phyloP scores from a whole-genome alignment of 2,113 vertebrate species.

The Scomber scombrus region DNA sequence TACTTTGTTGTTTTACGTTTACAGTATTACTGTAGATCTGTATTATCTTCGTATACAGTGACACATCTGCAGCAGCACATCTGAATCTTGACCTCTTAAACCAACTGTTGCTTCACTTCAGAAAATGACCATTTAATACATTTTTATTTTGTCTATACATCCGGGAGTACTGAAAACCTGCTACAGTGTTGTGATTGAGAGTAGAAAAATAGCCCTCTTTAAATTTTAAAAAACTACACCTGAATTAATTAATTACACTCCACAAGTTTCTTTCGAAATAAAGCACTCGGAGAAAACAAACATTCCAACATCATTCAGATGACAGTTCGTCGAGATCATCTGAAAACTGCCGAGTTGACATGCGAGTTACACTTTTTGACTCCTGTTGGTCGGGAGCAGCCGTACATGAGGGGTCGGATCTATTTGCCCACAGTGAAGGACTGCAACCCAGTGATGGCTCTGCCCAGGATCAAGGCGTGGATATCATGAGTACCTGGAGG shows the following conservation, averaged over 20 bases:
- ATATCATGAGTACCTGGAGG: constrained; percentile 92
- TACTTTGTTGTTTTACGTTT: neutral
- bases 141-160: constrained; percentile 1
- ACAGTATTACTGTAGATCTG: neutral
- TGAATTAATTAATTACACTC: neutral
- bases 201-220: constrained; percentile 73
- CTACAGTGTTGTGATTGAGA: neutral
- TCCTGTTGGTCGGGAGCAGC: neutral
- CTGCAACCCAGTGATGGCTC: constrained; percentile 93
- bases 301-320: neutral
- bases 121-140: neutral
- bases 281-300: constrained; percentile 24
- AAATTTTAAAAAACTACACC: constrained; percentile 18
- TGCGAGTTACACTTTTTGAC: neutral
- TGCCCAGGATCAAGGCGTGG: constrained; percentile 92
- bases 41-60: neutral
- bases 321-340: neutral
- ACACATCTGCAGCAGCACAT: neutral
- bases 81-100: constrained; percentile 6
- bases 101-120: neutral
- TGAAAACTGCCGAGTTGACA: constrained; percentile 12
- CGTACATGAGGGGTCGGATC: neutral
- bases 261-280: constrained; percentile 28
- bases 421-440: constrained; percentile 87
- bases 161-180: neutral